Conservation (phyloP, 1,140 invertebrate species). For the Eueides isabella region DNA sequence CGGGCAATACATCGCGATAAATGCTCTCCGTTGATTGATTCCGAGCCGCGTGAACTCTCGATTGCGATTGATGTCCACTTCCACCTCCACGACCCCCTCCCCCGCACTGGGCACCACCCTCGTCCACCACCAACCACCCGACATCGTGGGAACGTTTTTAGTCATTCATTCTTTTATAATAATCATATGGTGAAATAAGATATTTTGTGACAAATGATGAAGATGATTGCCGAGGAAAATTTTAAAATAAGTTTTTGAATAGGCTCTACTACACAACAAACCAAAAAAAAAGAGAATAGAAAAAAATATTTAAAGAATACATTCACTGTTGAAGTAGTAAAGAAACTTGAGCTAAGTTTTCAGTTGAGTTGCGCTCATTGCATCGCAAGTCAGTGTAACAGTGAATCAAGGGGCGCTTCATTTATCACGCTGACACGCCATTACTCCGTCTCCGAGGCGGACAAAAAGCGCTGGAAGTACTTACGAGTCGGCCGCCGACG, state of each 20-base stretch:
- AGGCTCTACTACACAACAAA: too few relatives aligned
- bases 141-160: not conserved
- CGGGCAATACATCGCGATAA: conserved; percentile 45
- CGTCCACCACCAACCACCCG: not conserved
- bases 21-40: conserved; percentile 55
- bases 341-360: not conserved
- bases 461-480: conserved; percentile 14
- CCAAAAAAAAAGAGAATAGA: not conserved
- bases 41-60: conserved; percentile 42
- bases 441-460: conserved; percentile 10
- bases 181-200: too few relatives aligned
- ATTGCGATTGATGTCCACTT: conserved; percentile 46
- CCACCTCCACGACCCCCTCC: conserved; percentile 10
- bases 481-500: not conserved
- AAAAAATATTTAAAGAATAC: not conserved
- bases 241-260: too few relatives aligned
- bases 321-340: not conserved
- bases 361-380: not conserved
- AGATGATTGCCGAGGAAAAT: too few relatives aligned
- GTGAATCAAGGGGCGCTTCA: conserved; percentile 12
- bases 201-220: too few relatives aligned
- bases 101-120: not conserved
- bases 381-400: not conserved
- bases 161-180: not conserved
- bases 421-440: conserved; percentile 22